Conservation (phyloP, 92 coral and sea anemone species). For the Paramuricea clavata region DNA sequence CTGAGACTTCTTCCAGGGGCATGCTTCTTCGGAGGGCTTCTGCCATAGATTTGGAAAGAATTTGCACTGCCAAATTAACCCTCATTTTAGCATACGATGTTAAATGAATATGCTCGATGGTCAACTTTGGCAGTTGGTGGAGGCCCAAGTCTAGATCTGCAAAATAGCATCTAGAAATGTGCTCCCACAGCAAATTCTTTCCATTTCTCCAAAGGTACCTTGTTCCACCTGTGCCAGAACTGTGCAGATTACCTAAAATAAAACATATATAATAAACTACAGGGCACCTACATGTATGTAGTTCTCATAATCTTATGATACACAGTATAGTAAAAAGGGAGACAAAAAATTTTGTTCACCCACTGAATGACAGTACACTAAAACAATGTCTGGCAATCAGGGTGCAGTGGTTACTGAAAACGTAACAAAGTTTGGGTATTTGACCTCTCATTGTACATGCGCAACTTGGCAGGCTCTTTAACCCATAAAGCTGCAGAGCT, state of each 20-base stretch:
- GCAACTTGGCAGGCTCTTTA: too few species aligned
- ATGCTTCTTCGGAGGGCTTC: conserved; percentile 12
- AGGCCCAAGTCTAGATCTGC: neutral
- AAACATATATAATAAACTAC: too few species aligned
- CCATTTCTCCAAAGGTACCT: neutral
- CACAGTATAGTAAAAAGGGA: too few species aligned
- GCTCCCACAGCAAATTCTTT: too few species aligned
- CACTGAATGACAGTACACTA: neutral
- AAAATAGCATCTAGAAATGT: neutral
- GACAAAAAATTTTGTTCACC: neutral
- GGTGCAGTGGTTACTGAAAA: neutral
- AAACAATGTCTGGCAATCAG: neutral
- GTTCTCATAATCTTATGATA: too few species aligned
- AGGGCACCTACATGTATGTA: too few species aligned
- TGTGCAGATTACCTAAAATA: neutral
- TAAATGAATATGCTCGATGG: neutral
- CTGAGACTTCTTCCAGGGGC: neutral
- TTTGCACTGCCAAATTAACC: conserved; percentile 14
- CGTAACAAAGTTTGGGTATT: too few species aligned
- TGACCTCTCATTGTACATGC: too few species aligned
- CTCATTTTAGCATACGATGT: conserved; percentile 12
- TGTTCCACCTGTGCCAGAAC: neutral
- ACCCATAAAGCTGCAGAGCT: too few species aligned
- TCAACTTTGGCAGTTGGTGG: conserved; percentile 5
- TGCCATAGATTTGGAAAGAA: conserved; percentile 15